Conservation (phyloP, 1,140 invertebrate species). For the Sweltsa coloradensis region DNA sequence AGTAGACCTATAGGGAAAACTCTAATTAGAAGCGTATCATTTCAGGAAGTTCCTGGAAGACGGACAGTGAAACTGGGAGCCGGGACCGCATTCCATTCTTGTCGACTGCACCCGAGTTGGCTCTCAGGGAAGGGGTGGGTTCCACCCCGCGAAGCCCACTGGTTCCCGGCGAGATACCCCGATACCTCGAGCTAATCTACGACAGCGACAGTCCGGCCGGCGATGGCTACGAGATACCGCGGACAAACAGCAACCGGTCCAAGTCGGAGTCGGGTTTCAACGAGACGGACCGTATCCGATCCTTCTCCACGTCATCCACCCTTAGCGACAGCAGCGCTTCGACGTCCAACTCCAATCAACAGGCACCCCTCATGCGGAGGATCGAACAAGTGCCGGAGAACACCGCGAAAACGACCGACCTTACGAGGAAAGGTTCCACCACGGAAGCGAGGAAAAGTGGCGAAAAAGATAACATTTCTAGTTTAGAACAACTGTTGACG, state of each 20-base stretch:
- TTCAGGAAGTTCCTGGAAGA: conserved; percentile 32
- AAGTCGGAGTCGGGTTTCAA: too few relatives aligned
- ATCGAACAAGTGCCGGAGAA: neutral
- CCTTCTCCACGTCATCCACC: conserved; percentile 8
- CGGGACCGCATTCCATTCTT: conserved; percentile 29
- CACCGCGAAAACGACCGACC: neutral
- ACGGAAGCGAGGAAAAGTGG: conserved; percentile 4
- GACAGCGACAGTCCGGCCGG: conserved; percentile 27
- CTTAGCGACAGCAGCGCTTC: conserved; percentile 7
- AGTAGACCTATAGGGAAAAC: neutral
- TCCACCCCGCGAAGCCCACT: conserved; percentile 18
- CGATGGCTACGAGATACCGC: conserved; percentile 45
- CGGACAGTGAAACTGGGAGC: conserved; percentile 29
- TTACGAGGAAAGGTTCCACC: neutral
- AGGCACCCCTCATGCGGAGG: neutral
- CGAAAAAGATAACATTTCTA: conserved; percentile 8
- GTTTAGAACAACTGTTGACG: neutral
- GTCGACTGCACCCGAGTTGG: conserved; percentile 23
- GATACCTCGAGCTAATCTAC: conserved; percentile 42
- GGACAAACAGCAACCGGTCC: conserved; percentile 20
- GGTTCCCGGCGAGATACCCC: conserved; percentile 28
- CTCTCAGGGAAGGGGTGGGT: neutral
- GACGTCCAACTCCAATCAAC: conserved; percentile 1
- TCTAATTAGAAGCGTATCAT: conserved; percentile 6
- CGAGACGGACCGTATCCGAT: neutral